A percentile compares a stretch with the other conserved stretches of the same genome.
phyloP scores from a whole-genome alignment of 2,797 vertebrate species.

The Cottoperca gobio region DNA sequence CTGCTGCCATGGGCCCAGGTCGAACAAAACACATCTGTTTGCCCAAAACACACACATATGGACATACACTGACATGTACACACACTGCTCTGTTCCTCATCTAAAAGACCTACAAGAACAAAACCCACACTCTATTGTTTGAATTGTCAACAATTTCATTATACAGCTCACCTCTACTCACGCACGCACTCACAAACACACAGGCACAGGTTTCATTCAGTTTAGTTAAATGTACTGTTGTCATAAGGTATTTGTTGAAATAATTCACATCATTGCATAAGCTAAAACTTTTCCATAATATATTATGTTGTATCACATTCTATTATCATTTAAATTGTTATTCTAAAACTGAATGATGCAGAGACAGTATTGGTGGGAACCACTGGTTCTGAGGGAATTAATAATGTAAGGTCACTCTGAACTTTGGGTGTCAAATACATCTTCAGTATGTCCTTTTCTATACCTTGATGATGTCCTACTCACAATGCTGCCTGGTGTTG shows the following conservation, averaged over 20 bases:
- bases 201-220: neutral
- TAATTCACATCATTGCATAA: neutral
- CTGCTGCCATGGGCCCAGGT: constrained; percentile 8
- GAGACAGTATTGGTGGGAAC: neutral
- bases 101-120: neutral
- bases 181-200: neutral
- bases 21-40: constrained; percentile 27
- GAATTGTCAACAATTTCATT: neutral
- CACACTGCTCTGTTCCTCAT: neutral
- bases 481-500: neutral
- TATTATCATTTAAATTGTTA: neutral
- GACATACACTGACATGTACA: neutral
- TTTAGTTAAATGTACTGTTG: neutral
- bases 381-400: neutral
- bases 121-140: neutral
- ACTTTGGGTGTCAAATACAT: neutral
- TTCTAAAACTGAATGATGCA: neutral
- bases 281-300: no score
- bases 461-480: neutral
- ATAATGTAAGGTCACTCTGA: neutral
- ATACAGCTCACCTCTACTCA: neutral
- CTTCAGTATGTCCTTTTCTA: neutral
- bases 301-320: no score
- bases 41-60: constrained; percentile 6
- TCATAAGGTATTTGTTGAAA: neutral